Percentiles rank a stretch among this genome's conserved stretches.
phyloP scores from a whole-genome alignment of 2,888 invertebrate species.

The Caenorhabditis sp. region DNA sequence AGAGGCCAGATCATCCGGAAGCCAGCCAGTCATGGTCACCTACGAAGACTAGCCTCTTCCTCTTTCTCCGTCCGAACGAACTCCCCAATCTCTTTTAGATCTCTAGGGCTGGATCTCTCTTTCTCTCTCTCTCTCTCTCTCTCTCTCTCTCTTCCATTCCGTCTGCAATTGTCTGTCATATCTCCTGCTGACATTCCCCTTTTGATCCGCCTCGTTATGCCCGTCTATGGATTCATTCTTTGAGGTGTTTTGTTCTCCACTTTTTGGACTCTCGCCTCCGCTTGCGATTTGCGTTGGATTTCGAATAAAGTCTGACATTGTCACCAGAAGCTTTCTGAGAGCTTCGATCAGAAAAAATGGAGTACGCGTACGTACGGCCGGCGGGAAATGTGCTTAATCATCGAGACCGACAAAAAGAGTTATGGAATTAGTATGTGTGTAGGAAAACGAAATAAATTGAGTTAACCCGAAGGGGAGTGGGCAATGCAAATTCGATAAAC shows the following conservation, averaged over 20 bases:
- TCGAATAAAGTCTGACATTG: slow-evolving; percentile 38
- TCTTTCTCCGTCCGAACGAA: neutral
- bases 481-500: no score
- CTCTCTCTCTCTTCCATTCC: neutral
- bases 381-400: no score
- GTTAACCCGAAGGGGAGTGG: no score
- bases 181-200: slow-evolving; percentile 5
- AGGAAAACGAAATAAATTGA: no score
- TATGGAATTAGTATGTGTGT: no score
- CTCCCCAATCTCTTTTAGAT: slow-evolving; percentile 20
- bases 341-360: neutral
- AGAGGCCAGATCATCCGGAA: slow-evolving; percentile 24
- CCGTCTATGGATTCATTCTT: slow-evolving; percentile 21
- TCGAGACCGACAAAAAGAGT: no score
- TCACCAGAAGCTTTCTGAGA: neutral
- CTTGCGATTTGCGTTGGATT: slow-evolving; percentile 40
- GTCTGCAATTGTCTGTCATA: slow-evolving; percentile 20
- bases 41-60: slow-evolving; percentile 22
- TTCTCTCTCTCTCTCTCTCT: slow-evolving; percentile 17
- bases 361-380: no score
- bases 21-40: slow-evolving; percentile 24
- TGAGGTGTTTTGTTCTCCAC: slow-evolving; percentile 2
- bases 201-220: slow-evolving; percentile 18
- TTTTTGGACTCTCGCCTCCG: neutral
- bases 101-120: slow-evolving; percentile 45